phyloP scores from a whole-genome alignment of 1,140 invertebrate species.

The Aricia agestis region DNA sequence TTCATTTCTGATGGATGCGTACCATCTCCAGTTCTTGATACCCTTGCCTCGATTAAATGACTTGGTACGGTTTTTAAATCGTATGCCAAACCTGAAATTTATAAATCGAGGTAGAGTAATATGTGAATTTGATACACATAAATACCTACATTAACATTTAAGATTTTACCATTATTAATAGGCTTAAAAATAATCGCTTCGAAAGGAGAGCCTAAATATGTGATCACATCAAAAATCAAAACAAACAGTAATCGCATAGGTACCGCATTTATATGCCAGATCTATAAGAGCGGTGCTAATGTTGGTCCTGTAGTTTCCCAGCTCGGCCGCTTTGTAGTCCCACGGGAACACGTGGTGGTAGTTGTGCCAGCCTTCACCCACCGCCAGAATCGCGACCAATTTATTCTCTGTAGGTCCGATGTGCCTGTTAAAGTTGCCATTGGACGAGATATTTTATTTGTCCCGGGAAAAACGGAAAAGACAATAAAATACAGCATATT shows the following conservation, averaged over 20 bases:
- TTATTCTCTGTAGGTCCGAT: conserved; percentile 80
- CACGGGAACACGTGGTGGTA: conserved; percentile 89
- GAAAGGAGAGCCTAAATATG: too few species aligned
- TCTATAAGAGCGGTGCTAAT: conserved; percentile 90
- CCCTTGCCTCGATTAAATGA: conserved; percentile 80
- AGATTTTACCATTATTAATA: too few species aligned
- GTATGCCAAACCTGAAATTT: conserved; percentile 79
- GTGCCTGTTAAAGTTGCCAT: conserved; percentile 57
- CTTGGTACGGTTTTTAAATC: conserved; percentile 84
- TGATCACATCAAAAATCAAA: neutral
- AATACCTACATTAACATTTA: too few species aligned
- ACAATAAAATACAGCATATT: too few species aligned
- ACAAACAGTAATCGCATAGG: conserved; percentile 21
- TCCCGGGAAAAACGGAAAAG: too few species aligned
- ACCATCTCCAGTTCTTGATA: conserved; percentile 82
- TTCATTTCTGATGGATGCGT: conserved; percentile 75
- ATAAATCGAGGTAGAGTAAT: too few species aligned
- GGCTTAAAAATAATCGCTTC: too few species aligned
- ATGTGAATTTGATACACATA: too few species aligned
- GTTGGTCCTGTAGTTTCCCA: conserved; percentile 82
- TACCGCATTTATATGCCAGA: conserved; percentile 83
- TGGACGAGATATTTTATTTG: too few species aligned
- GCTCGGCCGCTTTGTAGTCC: conserved; percentile 84
- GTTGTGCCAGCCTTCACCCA: conserved; percentile 85
- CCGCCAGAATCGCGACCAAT: conserved; percentile 73